Conservation (phyloP, 2,113 vertebrate species). For the Rhinoderma darwinii region DNA sequence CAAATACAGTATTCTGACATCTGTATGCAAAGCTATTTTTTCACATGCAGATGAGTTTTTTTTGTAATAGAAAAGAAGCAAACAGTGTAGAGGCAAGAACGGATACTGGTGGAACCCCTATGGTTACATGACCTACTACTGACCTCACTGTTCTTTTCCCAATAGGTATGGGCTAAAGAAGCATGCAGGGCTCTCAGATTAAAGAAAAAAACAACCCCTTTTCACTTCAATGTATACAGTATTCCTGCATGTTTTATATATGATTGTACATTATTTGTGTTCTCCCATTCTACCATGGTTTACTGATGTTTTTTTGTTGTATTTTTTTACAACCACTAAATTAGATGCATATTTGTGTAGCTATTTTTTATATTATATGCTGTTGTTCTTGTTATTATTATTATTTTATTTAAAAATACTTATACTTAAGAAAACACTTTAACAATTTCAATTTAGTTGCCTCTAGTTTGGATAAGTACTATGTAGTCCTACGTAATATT, state of each 20-base stretch:
- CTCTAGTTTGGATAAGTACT: too few species aligned
- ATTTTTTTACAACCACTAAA: neutral
- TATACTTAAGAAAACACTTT: too few species aligned
- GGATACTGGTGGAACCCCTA: constrained; percentile 52
- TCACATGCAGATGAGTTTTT: constrained; percentile 56
- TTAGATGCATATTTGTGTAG: neutral
- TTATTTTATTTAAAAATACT: neutral
- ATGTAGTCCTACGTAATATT: too few species aligned
- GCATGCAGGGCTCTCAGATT: constrained; percentile 29
- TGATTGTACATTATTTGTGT: constrained; percentile 13
- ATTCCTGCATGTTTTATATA: constrained; percentile 11
- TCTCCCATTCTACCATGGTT: neutral
- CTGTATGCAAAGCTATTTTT: constrained; percentile 56
- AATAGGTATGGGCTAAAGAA: constrained; percentile 54
- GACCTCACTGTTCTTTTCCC: constrained; percentile 59
- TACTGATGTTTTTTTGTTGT: neutral
- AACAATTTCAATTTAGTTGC: too few species aligned
- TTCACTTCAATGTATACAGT: constrained; percentile 20
- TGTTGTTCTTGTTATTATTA: neutral
- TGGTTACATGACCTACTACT: constrained; percentile 51
- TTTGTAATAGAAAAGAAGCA: constrained; percentile 21
- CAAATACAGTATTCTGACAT: constrained; percentile 50
- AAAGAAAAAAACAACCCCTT: constrained; percentile 1
- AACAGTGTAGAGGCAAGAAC: constrained; percentile 39
- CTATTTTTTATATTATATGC: neutral